These are phyloP conservation scores for Drosophila nannoptera DNA, from an alignment of 1,140 invertebrate species.

Conservation along the genomic window DNA sequence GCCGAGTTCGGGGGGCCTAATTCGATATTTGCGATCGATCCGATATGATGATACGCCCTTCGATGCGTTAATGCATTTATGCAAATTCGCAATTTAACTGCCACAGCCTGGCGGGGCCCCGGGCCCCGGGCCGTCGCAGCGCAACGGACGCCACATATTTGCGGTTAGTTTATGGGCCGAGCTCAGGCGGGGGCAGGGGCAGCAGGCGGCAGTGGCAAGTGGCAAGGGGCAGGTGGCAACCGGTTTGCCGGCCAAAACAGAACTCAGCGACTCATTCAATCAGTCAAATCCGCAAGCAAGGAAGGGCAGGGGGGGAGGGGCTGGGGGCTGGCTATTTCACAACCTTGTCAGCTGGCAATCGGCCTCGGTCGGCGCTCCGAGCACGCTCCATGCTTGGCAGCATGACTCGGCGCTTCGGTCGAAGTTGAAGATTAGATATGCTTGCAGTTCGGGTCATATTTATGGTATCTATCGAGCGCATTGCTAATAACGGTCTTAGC, in stretches of 20 bases:
- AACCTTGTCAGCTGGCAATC: constrained; percentile 63
- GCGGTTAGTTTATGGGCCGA: constrained; percentile 71
- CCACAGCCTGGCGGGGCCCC: not conserved
- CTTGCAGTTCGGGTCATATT: constrained; percentile 17
- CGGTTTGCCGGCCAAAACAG: constrained; percentile 8
- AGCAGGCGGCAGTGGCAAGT: constrained; percentile 17
- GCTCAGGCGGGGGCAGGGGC: constrained; percentile 25
- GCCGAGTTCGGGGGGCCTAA: not conserved
- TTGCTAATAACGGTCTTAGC: not conserved
- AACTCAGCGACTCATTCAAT: constrained; percentile 26
- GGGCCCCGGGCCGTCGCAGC: not conserved
- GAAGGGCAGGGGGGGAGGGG: too few relatives aligned
- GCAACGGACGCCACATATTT: constrained; percentile 50
- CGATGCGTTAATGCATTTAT: not conserved
- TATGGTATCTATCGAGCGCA: constrained; percentile 2
- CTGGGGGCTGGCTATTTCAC: constrained; percentile 56
- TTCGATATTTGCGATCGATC: not conserved
- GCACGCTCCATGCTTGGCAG: constrained; percentile 8
- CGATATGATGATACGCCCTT: constrained; percentile 1
- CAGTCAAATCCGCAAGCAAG: constrained; percentile 39
- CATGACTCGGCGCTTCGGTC: constrained; percentile 30
- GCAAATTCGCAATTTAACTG: constrained; percentile 41
- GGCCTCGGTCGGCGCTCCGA: constrained; percentile 42
- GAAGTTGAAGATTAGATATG: constrained; percentile 35
- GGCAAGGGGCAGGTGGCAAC: not conserved